Percentiles rank a stretch among this genome's conserved stretches.
Conservation (phyloP, 2,113 vertebrate genomes). For the Hyperoodon ampullatus region DNA sequence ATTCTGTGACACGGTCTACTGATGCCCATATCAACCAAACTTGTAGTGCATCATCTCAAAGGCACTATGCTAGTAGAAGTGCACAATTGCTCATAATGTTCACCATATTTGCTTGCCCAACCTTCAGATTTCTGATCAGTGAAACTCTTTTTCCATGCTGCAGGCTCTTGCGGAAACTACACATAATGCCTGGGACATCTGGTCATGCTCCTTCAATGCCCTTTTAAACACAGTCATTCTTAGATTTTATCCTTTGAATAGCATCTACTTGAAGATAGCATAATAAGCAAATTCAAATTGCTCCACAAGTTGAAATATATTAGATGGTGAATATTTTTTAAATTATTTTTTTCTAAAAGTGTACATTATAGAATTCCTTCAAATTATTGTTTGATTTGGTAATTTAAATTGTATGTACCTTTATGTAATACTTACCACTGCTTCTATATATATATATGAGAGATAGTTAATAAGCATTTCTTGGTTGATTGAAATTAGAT, state of each 20-base stretch:
- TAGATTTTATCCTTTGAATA: neutral
- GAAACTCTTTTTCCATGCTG: neutral
- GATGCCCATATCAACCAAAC: neutral
- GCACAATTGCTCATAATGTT: neutral
- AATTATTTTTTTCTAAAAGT: conserved; percentile 21
- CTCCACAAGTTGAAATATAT: neutral
- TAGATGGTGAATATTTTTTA: neutral
- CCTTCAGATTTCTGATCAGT: neutral
- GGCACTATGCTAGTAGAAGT: neutral
- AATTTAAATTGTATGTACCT: neutral
- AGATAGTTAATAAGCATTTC: neutral
- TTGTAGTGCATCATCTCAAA: neutral
- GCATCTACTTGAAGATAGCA: neutral
- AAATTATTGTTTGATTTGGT: conserved; percentile 26
- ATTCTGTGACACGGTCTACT: neutral
- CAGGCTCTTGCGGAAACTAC: neutral
- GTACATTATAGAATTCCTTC: neutral
- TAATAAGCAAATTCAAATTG: neutral
- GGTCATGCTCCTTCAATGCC: neutral
- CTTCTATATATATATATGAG: neutral
- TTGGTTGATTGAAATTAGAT: neutral
- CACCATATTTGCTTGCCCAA: neutral
- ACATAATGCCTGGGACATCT: neutral
- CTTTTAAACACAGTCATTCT: conserved; percentile 1
- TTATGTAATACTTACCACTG: neutral